These are phyloP conservation scores for Drosophila elegans DNA, from an alignment of 1,140 invertebrate species.

Conservation along the genomic window DNA sequence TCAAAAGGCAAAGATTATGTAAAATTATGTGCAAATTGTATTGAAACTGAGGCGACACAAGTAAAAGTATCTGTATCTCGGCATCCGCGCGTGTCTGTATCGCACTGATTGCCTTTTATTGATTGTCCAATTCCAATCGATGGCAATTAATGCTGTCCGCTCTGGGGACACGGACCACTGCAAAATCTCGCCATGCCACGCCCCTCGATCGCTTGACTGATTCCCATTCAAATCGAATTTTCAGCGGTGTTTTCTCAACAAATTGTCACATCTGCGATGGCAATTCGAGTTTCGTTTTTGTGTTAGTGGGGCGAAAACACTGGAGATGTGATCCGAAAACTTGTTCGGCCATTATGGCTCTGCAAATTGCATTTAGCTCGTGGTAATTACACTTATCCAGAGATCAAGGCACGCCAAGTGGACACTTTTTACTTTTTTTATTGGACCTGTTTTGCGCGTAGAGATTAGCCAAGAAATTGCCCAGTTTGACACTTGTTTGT, in stretches of 20 bases:
- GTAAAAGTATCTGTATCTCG: constrained; percentile 51
- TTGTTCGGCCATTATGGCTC: constrained; percentile 59
- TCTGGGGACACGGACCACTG: constrained; percentile 60
- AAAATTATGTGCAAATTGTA: constrained; percentile 51
- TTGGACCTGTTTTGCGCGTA: constrained; percentile 28
- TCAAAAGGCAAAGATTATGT: constrained; percentile 43
- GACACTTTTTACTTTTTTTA: constrained; percentile 27
- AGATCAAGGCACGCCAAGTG: constrained; percentile 46
- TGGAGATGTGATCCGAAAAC: constrained; percentile 30
- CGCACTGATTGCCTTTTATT: constrained; percentile 73
- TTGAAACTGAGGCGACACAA: constrained; percentile 42
- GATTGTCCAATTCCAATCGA: constrained; percentile 81
- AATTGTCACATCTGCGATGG: constrained; percentile 54
- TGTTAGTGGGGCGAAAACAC: constrained; percentile 50
- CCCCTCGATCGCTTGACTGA: constrained; percentile 46
- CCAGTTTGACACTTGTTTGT: constrained; percentile 60
- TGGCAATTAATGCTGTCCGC: constrained; percentile 65
- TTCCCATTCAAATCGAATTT: constrained; percentile 50
- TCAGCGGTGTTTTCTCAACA: constrained; percentile 35
- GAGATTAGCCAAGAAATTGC: constrained; percentile 47
- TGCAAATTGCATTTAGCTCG: constrained; percentile 62
- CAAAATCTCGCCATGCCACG: constrained; percentile 55
- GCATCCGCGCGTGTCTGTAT: constrained; percentile 27
- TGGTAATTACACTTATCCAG: constrained; percentile 60
- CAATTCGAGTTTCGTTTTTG: constrained; percentile 27